Conservation (phyloP, 1,140 invertebrate species). For the Stegodyphus mimosarum region DNA sequence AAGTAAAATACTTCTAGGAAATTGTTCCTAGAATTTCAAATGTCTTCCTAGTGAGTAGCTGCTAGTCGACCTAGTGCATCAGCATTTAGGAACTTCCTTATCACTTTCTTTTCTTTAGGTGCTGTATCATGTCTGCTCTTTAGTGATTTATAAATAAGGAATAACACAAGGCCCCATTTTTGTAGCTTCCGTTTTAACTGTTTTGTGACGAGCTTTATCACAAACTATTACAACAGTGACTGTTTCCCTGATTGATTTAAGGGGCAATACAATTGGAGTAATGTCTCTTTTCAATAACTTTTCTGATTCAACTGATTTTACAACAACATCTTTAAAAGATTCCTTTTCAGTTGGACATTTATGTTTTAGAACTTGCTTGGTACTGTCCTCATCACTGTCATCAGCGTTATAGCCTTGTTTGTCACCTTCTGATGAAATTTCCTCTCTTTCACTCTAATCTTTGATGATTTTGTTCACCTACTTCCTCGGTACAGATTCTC, state of each 20-base stretch:
- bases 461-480: conserved; percentile 69
- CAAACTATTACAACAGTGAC: not conserved
- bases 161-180: conserved; percentile 59
- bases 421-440: conserved; percentile 64
- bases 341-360: not conserved
- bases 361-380: not conserved
- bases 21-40: no score
- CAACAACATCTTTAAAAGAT: not conserved
- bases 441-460: conserved; percentile 73
- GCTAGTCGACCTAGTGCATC: no score
- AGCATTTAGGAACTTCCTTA: conserved; percentile 11
- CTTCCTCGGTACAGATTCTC: conserved; percentile 23
- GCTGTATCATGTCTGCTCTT: conserved; percentile 22
- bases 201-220: conserved; percentile 10
- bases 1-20: no score
- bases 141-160: conserved; percentile 42
- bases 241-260: conserved; percentile 15
- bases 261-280: not conserved
- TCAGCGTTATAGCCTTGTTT: conserved; percentile 65
- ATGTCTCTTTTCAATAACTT: not conserved
- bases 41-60: no score
- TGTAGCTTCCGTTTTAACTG: conserved; percentile 40
- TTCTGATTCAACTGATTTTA: not conserved
- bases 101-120: conserved; percentile 35
- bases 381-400: conserved; percentile 9